These are phyloP conservation scores for Callionymus lyra DNA, from an alignment of 2,113 vertebrate species.

Conservation along the genomic window DNA sequence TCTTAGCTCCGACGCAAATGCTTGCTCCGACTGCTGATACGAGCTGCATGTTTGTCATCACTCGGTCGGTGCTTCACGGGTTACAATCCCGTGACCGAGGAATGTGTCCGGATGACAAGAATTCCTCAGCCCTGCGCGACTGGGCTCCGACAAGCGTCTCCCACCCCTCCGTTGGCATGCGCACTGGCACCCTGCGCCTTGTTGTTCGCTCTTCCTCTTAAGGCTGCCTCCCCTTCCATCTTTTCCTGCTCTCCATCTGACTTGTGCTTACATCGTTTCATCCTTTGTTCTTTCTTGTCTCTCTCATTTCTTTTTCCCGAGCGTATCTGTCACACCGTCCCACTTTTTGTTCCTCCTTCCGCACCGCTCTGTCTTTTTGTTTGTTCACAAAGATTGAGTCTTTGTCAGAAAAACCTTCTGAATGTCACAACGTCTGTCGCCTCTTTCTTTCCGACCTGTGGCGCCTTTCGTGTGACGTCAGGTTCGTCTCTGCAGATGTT, in stretches of 20 bases:
- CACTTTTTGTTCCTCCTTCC: conserved; percentile 28
- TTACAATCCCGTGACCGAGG: conserved; percentile 51
- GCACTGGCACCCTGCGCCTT: conserved; percentile 11
- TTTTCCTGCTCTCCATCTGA: conserved; percentile 12
- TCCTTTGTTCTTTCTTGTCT: conserved; percentile 45
- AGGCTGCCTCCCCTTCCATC: conserved; percentile 19
- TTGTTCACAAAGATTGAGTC: conserved; percentile 16
- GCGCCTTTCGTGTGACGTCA: conserved; percentile 2
- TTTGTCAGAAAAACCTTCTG: conserved; percentile 25
- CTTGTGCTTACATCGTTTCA: conserved; percentile 22
- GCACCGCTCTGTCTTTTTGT: conserved; percentile 18
- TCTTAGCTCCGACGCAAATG: too few relatives aligned
- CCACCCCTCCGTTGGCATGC: conserved; percentile 44
- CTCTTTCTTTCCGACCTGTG: background rate
- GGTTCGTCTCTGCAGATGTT: conserved; percentile 33
- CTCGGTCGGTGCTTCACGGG: conserved; percentile 26
- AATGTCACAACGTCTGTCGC: too few relatives aligned
- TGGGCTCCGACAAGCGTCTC: conserved; percentile 53
- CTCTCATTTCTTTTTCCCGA: conserved; percentile 37
- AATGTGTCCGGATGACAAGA: conserved; percentile 58
- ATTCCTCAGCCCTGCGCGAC: conserved; percentile 55
- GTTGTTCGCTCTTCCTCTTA: conserved; percentile 11
- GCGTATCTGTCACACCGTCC: conserved; percentile 24
- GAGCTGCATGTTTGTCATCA: too few relatives aligned
- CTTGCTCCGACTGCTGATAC: too few relatives aligned